These are phyloP conservation scores for Drosophila atripex DNA, from an alignment of 2,888 invertebrate genomes.

Conservation along the genomic window DNA sequence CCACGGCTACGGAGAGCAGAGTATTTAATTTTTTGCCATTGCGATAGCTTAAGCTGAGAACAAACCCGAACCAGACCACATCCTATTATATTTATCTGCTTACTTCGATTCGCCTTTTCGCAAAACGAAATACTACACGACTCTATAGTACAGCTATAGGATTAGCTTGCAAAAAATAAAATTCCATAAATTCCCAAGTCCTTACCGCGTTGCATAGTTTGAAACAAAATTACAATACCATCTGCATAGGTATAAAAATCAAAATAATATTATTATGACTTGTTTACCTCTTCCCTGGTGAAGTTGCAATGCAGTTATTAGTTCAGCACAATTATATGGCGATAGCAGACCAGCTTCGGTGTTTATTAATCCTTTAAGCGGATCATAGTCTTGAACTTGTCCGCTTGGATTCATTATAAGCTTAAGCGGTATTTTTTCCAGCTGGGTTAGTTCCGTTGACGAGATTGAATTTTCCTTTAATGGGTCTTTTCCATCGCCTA, in stretches of 20 bases:
- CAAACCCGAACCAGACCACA: no score
- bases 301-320: slow-evolving; percentile 91
- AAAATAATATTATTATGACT: neutral
- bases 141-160: no score
- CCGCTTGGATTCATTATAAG: slow-evolving; percentile 91
- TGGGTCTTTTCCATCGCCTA: slow-evolving; percentile 41
- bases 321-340: slow-evolving; percentile 90
- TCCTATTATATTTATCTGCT: no score
- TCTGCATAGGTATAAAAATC: neutral
- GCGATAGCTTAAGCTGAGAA: no score
- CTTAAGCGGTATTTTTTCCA: slow-evolving; percentile 85
- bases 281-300: slow-evolving; percentile 90
- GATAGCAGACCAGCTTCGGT: slow-evolving; percentile 87
- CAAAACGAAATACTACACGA: no score
- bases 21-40: no score
- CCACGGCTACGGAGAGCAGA: no score
- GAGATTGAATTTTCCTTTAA: slow-evolving; percentile 78
- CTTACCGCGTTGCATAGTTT: no score
- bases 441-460: slow-evolving; percentile 48
- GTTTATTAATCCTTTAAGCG: slow-evolving; percentile 87
- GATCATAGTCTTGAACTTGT: slow-evolving; percentile 88
- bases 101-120: no score
- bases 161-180: no score
- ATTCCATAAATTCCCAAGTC: no score
- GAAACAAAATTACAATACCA: no score